Conservation (phyloP, 2,888 invertebrate species). For the Liopterus haemorrhoidalis region DNA sequence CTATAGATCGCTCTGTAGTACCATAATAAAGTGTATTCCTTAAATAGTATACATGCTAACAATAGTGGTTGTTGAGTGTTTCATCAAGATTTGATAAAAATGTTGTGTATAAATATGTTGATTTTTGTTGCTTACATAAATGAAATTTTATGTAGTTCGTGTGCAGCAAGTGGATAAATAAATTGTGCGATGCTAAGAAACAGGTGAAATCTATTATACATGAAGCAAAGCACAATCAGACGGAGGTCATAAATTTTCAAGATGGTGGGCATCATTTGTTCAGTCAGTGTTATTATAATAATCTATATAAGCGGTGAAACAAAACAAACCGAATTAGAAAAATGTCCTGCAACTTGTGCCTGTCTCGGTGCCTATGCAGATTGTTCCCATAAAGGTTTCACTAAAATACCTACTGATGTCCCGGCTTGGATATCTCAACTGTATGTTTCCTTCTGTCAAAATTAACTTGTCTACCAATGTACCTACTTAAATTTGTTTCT, state of each 20-base stretch:
- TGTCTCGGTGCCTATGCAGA: conserved; percentile 70
- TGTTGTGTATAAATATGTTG: too few species aligned
- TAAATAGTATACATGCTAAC: too few species aligned
- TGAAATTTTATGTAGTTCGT: too few species aligned
- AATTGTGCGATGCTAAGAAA: too few species aligned
- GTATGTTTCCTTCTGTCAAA: conserved; percentile 51
- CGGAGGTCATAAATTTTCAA: conserved; percentile 36
- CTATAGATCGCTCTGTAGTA: too few species aligned
- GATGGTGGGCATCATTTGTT: conserved; percentile 47
- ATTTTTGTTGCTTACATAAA: too few species aligned
- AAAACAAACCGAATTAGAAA: conserved; percentile 38
- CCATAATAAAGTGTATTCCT: too few species aligned
- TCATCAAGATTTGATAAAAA: too few species aligned
- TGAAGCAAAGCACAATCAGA: conserved; percentile 12
- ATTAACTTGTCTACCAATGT: conserved; percentile 10
- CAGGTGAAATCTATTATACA: conserved; percentile 8
- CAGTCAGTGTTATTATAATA: conserved; percentile 35
- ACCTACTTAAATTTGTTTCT: conserved; percentile 14
- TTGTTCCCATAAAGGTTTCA: conserved; percentile 66
- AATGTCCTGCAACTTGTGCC: conserved; percentile 64
- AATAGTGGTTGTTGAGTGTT: too few species aligned
- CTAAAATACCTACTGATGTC: conserved; percentile 62
- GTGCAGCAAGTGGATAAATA: conserved; percentile 12
- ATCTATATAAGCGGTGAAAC: conserved; percentile 35
- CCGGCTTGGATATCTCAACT: conserved; percentile 71